phyloP scores from a whole-genome alignment of 2,797 vertebrate species.

The Lepus townsendii region DNA sequence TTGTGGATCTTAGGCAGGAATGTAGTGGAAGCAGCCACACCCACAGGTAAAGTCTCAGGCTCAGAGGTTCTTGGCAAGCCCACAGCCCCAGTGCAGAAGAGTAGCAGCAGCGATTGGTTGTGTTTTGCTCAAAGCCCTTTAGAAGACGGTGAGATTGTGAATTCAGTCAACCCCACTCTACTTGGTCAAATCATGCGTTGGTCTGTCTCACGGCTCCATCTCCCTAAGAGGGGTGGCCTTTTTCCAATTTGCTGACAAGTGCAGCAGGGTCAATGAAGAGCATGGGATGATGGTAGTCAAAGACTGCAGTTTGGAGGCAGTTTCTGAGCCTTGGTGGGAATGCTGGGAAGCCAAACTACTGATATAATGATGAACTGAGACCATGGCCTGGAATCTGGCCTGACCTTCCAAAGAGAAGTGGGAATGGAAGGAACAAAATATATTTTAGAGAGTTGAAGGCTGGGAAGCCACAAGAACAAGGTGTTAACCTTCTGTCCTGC shows the following conservation, averaged over 20 bases:
- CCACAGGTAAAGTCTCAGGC: not conserved
- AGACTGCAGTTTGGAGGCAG: not conserved
- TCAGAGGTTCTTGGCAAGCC: not conserved
- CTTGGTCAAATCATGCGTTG: not conserved
- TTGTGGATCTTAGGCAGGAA: not conserved
- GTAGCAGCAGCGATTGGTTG: too few species aligned
- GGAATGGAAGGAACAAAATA: not conserved
- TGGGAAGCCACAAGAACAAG: not conserved
- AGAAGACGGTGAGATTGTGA: not conserved
- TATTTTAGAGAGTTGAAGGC: not conserved
- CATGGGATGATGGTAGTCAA: not conserved
- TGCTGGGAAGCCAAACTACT: not conserved
- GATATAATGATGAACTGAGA: not conserved
- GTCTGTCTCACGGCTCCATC: not conserved
- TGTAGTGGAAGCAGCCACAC: not conserved
- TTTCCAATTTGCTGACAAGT: not conserved
- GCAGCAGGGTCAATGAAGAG: not conserved
- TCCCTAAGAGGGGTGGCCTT: not conserved
- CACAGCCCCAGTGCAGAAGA: too few species aligned
- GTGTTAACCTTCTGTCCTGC: not conserved
- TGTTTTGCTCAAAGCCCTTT: not conserved
- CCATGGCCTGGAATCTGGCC: not conserved
- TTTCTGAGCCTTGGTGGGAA: not conserved
- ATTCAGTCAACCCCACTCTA: not conserved
- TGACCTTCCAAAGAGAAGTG: not conserved